These are phyloP conservation scores for Otocyon megalotis DNA, from an alignment of 2,113 vertebrate species.

Conservation along the genomic window DNA sequence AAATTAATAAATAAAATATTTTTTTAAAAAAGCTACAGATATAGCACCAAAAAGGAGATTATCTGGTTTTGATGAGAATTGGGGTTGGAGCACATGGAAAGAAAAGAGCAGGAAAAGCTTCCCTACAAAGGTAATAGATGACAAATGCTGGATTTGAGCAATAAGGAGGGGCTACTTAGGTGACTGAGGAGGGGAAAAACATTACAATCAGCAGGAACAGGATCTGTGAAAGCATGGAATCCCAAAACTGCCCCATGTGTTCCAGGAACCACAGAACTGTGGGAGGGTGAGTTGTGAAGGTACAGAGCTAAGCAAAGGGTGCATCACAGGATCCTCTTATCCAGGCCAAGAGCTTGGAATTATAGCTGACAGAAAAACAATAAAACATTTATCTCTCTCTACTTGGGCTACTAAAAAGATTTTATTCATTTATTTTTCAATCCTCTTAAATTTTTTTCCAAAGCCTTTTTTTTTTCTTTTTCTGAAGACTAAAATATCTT, in stretches of 20 bases:
- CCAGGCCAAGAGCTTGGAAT: not conserved
- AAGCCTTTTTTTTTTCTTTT: not conserved
- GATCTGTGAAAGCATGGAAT: accelerated
- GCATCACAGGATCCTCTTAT: not conserved
- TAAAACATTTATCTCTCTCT: not conserved
- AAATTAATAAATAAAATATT: too few species aligned
- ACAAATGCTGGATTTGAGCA: not conserved
- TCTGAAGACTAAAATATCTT: slow-evolving; percentile 17
- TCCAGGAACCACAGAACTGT: not conserved
- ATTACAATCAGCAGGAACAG: not conserved
- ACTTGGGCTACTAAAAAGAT: not conserved
- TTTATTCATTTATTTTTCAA: slow-evolving; percentile 17
- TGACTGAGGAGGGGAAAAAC: not conserved
- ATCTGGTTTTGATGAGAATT: not conserved
- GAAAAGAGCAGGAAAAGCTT: not conserved
- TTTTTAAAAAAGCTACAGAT: not conserved
- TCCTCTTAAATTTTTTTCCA: slow-evolving; percentile 36
- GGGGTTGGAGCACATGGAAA: not conserved
- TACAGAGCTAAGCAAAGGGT: not conserved
- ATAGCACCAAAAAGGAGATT: not conserved
- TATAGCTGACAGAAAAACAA: not conserved
- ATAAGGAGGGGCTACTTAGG: not conserved
- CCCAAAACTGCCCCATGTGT: not conserved
- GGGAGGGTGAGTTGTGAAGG: not conserved
- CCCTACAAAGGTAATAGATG: not conserved